These are phyloP conservation scores for Thamnaconus septentrionalis DNA, from an alignment of 2,113 vertebrate genomes.

Conservation along the genomic window DNA sequence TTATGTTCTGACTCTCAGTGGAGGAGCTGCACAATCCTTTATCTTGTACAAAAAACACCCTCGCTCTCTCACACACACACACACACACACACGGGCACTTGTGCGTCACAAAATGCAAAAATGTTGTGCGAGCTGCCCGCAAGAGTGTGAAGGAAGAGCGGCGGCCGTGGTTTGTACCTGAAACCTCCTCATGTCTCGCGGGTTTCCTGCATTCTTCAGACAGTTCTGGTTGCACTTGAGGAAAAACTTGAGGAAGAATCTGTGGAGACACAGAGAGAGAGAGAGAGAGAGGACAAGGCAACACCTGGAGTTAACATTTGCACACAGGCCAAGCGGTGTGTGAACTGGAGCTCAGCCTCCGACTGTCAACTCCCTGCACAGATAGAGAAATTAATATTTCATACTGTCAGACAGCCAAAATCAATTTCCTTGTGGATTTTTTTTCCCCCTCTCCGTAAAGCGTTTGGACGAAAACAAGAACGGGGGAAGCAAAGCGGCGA, in stretches of 20 bases:
- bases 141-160: background rate
- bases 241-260: conserved; percentile 99
- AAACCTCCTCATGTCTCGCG: conserved; percentile 98
- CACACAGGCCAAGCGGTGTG: conserved; percentile 3
- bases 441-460: conserved; percentile 21
- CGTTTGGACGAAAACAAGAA: conserved; percentile 12
- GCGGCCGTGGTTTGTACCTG: conserved; percentile 78
- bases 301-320: conserved; percentile 20
- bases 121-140: background rate
- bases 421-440: conserved; percentile 31
- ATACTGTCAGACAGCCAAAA: conserved; percentile 30
- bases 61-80: conserved; percentile 16
- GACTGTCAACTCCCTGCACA: conserved; percentile 17
- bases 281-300: conserved; percentile 1
- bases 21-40: conserved; percentile 45
- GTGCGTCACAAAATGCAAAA: conserved; percentile 1
- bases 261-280: conserved; percentile 60
- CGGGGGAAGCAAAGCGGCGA: conserved; percentile 1
- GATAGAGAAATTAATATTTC: conserved; percentile 40
- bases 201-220: conserved; percentile 98
- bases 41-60: conserved; percentile 28
- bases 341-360: conserved; percentile 6
- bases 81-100: conserved; percentile 4
- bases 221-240: conserved; percentile 99
- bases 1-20: background rate